phyloP scores from a whole-genome alignment of 2,797 vertebrate genomes.

The Buceros bicornis region DNA sequence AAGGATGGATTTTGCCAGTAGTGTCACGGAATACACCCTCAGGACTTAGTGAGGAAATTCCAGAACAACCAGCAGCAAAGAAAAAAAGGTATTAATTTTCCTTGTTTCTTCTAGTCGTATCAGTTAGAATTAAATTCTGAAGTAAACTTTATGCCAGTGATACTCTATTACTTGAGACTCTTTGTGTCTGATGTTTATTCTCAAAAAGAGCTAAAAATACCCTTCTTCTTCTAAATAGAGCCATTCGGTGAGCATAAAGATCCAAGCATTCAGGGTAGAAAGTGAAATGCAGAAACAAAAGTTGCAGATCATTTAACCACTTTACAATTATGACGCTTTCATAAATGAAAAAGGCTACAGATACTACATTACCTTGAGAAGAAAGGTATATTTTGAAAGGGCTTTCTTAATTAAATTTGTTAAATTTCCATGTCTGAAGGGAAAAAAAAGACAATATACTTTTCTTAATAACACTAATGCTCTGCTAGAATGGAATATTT shows the following conservation, averaged over 20 bases:
- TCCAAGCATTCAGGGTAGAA: background rate
- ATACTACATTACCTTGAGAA: background rate
- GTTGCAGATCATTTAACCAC: background rate
- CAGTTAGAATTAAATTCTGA: background rate
- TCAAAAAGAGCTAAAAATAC: background rate
- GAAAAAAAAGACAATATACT: background rate
- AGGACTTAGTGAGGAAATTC: conserved; percentile 67
- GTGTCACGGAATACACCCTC: conserved; percentile 79
- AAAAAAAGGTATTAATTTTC: conserved; percentile 80
- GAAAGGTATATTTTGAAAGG: background rate
- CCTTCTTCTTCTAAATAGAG: background rate
- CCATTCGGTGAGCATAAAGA: background rate
- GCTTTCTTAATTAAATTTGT: background rate
- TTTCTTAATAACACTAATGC: background rate
- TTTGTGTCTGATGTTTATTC: background rate
- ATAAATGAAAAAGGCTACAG: background rate
- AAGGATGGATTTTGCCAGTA: conserved; percentile 77
- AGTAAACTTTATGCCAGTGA: background rate
- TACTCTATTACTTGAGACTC: background rate
- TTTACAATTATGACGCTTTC: background rate
- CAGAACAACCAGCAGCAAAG: conserved; percentile 71
- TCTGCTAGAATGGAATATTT: background rate
- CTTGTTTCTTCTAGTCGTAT: background rate
- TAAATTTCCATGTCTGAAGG: background rate
- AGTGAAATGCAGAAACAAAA: background rate